Percentiles rank a stretch among this genome's conserved stretches.
Conservation (phyloP, 2,888 invertebrate genomes). For the Hesperia comma region DNA sequence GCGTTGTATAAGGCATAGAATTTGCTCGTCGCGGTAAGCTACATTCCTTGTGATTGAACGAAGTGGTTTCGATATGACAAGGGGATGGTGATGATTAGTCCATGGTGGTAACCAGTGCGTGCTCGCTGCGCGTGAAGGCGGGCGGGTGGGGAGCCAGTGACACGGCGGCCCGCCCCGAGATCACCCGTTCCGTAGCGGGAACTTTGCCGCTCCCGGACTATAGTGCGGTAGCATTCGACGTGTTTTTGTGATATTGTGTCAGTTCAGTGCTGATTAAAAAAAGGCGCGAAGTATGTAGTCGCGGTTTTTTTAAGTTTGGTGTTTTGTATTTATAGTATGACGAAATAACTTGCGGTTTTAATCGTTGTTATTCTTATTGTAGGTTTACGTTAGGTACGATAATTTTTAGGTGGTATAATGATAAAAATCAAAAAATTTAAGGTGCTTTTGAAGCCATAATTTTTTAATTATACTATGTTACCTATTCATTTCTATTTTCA, state of each 20-base stretch:
- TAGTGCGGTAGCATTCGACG: constrained; percentile 6
- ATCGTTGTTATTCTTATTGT: too few species aligned
- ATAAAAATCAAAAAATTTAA: too few species aligned
- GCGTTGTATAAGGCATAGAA: neutral
- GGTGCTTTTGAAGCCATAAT: too few species aligned
- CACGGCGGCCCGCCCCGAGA: constrained; percentile 64
- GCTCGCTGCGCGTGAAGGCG: constrained; percentile 54
- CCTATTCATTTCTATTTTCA: too few species aligned
- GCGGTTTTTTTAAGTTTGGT: neutral
- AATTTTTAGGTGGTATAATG: too few species aligned
- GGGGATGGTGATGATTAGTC: constrained; percentile 8
- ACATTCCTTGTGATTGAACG: too few species aligned
- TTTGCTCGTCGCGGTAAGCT: too few species aligned
- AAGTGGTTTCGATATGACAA: neutral
- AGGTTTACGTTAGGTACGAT: too few species aligned
- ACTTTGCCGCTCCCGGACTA: constrained; percentile 47
- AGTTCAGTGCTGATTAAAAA: constrained; percentile 34
- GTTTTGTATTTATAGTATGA: neutral
- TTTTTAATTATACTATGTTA: too few species aligned
- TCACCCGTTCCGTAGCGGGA: constrained; percentile 56
- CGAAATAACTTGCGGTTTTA: neutral
- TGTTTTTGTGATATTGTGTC: constrained; percentile 38
- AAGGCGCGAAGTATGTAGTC: constrained; percentile 20
- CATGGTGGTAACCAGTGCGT: constrained; percentile 50
- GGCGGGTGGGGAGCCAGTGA: constrained; percentile 66